Conservation (phyloP, 2,888 invertebrate species). For the Scelioninae gen. 1 region DNA sequence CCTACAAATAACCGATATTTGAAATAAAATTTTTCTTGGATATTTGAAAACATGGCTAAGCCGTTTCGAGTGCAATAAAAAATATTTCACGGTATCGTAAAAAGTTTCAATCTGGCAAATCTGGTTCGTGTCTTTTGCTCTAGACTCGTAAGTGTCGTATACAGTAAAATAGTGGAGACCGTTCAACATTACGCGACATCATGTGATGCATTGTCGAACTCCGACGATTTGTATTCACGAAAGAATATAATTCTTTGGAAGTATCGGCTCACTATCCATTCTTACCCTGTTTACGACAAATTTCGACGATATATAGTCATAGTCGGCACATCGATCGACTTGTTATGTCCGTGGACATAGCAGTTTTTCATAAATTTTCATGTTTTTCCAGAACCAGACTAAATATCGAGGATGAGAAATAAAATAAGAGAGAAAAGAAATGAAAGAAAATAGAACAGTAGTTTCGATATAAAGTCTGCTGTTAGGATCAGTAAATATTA, state of each 20-base stretch:
- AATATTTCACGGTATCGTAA: slow-evolving; percentile 27
- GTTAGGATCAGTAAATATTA: slow-evolving; percentile 1
- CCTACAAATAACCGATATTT: neutral
- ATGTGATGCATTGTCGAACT: slow-evolving; percentile 49
- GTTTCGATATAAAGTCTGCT: neutral
- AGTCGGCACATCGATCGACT: slow-evolving; percentile 20
- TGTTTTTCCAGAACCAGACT: neutral
- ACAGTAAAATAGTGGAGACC: slow-evolving; percentile 44
- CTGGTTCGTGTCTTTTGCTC: slow-evolving; percentile 20
- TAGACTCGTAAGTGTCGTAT: slow-evolving; percentile 29
- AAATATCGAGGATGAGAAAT: neutral
- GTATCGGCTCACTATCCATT: slow-evolving; percentile 35
- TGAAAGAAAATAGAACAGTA: too few species aligned
- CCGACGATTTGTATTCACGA: slow-evolving; percentile 46
- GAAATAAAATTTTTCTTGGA: neutral
- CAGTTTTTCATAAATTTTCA: slow-evolving; percentile 28
- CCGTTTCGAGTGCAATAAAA: neutral
- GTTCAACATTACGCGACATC: slow-evolving; percentile 38
- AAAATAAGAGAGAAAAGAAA: too few species aligned
- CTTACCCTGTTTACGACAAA: slow-evolving; percentile 56
- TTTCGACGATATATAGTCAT: slow-evolving; percentile 35
- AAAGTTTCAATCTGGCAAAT: slow-evolving; percentile 45
- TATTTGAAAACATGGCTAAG: slow-evolving; percentile 1
- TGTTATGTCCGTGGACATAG: neutral
- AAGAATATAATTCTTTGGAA: slow-evolving; percentile 49